phyloP scores from a whole-genome alignment of 2,888 invertebrate species.

The Pammene aurita region DNA sequence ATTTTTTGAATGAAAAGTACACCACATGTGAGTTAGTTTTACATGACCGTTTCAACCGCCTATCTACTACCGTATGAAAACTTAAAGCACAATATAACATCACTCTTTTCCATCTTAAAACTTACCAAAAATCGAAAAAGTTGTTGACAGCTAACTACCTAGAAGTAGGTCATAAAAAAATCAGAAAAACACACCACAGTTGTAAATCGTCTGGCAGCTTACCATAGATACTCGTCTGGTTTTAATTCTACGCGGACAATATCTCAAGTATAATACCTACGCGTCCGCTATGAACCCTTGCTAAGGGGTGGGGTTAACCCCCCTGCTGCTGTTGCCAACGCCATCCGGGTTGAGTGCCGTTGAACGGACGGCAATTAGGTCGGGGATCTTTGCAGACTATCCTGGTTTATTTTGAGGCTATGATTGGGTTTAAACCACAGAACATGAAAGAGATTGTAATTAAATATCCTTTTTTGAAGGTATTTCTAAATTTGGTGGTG shows the following conservation, averaged over 20 bases:
- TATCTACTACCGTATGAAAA: too few species aligned
- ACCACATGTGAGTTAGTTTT: too few species aligned
- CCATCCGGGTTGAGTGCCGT: constrained; percentile 74
- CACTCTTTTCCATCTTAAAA: background rate
- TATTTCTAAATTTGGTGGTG: too few species aligned
- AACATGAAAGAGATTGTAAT: background rate
- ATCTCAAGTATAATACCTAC: constrained; percentile 47
- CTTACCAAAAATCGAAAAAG: background rate
- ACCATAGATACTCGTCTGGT: constrained; percentile 30
- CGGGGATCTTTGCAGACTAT: constrained; percentile 48
- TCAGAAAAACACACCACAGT: constrained; percentile 9
- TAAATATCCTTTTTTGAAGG: too few species aligned
- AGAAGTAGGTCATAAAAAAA: constrained; percentile 19
- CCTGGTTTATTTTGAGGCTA: constrained; percentile 32
- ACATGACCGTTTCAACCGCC: too few species aligned
- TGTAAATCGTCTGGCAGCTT: constrained; percentile 36
- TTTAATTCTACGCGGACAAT: constrained; percentile 43
- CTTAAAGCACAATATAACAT: too few species aligned
- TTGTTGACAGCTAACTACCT: background rate
- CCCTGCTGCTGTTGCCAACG: constrained; percentile 60
- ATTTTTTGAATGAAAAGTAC: too few species aligned
- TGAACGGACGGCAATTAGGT: constrained; percentile 77
- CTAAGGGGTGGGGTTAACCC: constrained; percentile 50
- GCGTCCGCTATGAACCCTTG: constrained; percentile 56
- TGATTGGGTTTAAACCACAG: constrained; percentile 20